phyloP scores from a whole-genome alignment of 2,888 invertebrate genomes.

The Aphrophora alni region DNA sequence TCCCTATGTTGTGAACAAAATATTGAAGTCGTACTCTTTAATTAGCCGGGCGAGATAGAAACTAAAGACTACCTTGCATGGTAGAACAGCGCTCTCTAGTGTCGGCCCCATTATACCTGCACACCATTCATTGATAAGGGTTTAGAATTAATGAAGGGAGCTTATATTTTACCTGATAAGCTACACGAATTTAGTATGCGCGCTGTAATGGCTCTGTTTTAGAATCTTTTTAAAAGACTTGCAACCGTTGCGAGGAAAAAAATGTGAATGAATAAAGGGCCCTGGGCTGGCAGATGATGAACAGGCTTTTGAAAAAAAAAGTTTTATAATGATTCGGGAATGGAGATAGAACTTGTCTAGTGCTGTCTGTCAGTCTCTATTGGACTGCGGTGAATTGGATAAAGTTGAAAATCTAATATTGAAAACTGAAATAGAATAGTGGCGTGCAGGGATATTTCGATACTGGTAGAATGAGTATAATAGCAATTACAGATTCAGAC shows the following conservation, averaged over 20 bases:
- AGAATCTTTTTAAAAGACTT: neutral
- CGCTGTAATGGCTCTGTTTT: neutral
- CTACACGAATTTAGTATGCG: neutral
- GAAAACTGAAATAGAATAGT: too few relatives aligned
- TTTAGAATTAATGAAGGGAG: neutral
- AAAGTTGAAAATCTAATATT: too few relatives aligned
- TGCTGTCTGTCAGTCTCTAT: too few relatives aligned
- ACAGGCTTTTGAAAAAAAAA: neutral
- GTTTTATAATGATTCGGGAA: too few relatives aligned
- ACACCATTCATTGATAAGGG: conserved; percentile 1
- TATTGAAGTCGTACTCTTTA: neutral
- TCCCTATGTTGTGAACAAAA: neutral
- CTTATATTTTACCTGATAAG: conserved; percentile 1
- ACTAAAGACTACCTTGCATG: neutral
- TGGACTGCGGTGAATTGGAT: too few relatives aligned
- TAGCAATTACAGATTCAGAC: too few relatives aligned
- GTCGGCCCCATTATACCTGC: neutral
- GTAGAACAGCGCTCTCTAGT: neutral
- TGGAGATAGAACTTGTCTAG: too few relatives aligned
- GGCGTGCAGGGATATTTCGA: too few relatives aligned
- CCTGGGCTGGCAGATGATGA: neutral
- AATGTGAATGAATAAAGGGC: too few relatives aligned
- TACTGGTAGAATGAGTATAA: too few relatives aligned
- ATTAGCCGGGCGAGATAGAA: neutral
- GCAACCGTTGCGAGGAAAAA: neutral